Conservation (phyloP, 1,140 invertebrate genomes). For the Fopius arisanus region DNA sequence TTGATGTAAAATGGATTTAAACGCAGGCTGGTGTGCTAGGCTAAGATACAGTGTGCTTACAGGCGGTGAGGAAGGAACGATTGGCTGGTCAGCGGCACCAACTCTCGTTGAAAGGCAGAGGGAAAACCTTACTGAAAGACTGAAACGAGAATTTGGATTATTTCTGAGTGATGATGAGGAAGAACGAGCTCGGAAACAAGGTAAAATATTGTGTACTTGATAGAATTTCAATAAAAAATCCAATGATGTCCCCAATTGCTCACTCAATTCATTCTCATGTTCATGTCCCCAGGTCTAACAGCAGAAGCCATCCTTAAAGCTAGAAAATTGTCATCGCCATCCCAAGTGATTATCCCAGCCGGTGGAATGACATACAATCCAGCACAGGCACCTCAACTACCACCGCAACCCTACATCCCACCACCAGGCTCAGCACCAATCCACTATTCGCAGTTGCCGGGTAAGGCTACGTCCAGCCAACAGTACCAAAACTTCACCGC, state of each 20-base stretch:
- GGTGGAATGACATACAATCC: conserved; percentile 20
- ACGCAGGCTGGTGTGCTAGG: conserved; percentile 35
- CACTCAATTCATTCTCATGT: background rate
- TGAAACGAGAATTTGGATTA: conserved; percentile 79
- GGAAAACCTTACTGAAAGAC: conserved; percentile 77
- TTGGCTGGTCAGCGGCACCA: conserved; percentile 69
- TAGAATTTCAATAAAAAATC: no score
- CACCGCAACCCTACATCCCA: conserved; percentile 60
- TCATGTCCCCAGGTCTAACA: conserved; percentile 49
- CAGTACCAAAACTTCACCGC: conserved; percentile 46
- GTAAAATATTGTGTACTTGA: conserved; percentile 31
- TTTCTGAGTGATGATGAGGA: conserved; percentile 75
- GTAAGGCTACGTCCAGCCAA: conserved; percentile 35
- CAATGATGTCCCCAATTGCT: no score
- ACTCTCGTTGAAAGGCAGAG: conserved; percentile 77
- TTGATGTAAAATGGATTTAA: conserved; percentile 23
- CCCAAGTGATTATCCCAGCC: conserved; percentile 23
- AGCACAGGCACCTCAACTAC: conserved; percentile 47
- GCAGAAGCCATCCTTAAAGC: conserved; percentile 56
- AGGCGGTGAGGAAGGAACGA: conserved; percentile 57
- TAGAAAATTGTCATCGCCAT: conserved; percentile 44
- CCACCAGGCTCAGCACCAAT: conserved; percentile 57
- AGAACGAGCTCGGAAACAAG: conserved; percentile 64
- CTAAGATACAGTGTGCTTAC: conserved; percentile 28
- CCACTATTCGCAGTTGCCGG: conserved; percentile 51